A percentile compares a stretch with the other conserved stretches of the same genome.
Evolutionary conservation across 1,140 invertebrate genomes (phyloP).

Genomic region (Sycophila sp.): DNA sequence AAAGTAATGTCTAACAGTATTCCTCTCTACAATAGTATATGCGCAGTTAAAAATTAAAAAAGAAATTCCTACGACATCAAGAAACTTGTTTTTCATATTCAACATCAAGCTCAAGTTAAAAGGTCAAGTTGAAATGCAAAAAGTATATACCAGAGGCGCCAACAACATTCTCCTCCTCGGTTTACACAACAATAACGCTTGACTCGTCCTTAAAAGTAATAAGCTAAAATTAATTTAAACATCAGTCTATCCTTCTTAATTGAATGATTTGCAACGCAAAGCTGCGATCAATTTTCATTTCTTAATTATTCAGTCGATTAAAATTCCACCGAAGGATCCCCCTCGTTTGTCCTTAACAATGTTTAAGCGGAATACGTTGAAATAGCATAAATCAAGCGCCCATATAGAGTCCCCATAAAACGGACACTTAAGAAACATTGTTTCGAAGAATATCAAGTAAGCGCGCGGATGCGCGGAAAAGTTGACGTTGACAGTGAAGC

Average conservation of each 20-base stretch:
- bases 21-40: too few relatives aligned
- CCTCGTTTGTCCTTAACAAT: background rate
- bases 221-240: too few relatives aligned
- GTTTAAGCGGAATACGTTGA: background rate
- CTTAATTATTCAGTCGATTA: background rate
- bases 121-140: background rate
- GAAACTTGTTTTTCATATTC: background rate
- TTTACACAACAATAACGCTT: background rate
- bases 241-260: too few relatives aligned
- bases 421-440: background rate
- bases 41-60: too few relatives aligned
- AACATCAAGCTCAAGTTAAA: background rate
- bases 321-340: background rate
- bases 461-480: background rate
- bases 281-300: background rate
- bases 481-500: background rate
- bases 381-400: slow-evolving; percentile 7
- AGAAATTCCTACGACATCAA: too few relatives aligned
- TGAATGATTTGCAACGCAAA: too few relatives aligned
- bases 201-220: background rate
- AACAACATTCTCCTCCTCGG: background rate
- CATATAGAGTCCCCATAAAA: slow-evolving; percentile 3
- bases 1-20: too few relatives aligned
- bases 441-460: slow-evolving; percentile 8
- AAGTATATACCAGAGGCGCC: background rate